Base-by-base conservation (phyloP, 2,797 vertebrate species). In the Atherinosoma microstoma region DNA sequence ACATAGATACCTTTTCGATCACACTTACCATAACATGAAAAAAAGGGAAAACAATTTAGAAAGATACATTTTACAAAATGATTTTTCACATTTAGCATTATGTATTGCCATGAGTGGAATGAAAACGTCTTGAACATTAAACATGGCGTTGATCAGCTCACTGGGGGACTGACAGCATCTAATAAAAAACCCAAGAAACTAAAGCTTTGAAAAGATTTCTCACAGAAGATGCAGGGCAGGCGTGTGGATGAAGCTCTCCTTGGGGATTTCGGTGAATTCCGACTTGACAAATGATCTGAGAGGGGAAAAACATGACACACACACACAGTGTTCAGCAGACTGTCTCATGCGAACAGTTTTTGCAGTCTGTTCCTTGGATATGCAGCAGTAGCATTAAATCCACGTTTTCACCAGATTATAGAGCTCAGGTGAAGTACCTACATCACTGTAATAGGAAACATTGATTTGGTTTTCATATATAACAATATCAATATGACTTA, bases 201-300 rank as follows among this genome's bases (percentile, higher is more conserved):
- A 73, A 68, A 76, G 65, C 71, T 78, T 67, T 40, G 45, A 51
- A 60, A 58, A 75, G 64, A 58, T 93, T 94, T 94, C 98, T 99
- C 96, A 99, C 98, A 99, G 96, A 93, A 99, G 97, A 92, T 99
- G 97, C 93, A 99, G 96, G 85, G 96, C 97, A 84, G 97, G 97
- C 88, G 95, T 97, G 95, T 98, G 96, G 91, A 96, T 96, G 95
- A 99, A 99, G 94, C 97, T 98, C 95, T 97, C 96, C 87, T 97
- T 97, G 68, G 97, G 97, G 95, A 99, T 98, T 95, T 98, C 97
- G 79, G 94, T 97, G 94, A 98, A 99, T 94, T 96, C 96, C 79
- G 97, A 98, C 94, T 98, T 98, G 93, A 98, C 96, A 94, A 99
- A 99, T 78, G 98, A 98, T 94, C 98, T 99, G 95, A 85, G 93